Evolutionary conservation across 2,888 invertebrate genomes (phyloP).

Genomic region (Alitta virens): DNA sequence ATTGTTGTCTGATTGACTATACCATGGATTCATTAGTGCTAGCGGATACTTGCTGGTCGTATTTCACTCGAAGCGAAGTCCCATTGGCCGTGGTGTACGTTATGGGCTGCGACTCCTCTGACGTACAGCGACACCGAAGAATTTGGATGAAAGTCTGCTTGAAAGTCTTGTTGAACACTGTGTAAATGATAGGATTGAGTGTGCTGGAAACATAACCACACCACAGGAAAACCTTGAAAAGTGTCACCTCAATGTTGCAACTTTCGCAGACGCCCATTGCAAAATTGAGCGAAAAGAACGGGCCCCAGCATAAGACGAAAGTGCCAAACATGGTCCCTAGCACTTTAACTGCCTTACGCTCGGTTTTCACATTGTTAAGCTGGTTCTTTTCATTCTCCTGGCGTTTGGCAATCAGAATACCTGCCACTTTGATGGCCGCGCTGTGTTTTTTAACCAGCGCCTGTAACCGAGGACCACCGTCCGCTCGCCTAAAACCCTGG

Average conservation of each 20-base stretch:
- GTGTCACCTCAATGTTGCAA: conserved; percentile 64
- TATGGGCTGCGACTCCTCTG: neutral
- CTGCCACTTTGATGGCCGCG: conserved; percentile 47
- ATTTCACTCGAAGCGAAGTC: conserved; percentile 6
- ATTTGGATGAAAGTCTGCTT: conserved; percentile 51
- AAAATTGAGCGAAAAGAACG: conserved; percentile 61
- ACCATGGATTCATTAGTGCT: conserved; percentile 13
- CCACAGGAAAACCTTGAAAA: conserved; percentile 54
- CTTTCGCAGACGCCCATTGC: conserved; percentile 76
- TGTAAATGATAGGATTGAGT: conserved; percentile 57
- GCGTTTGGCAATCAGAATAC: conserved; percentile 41
- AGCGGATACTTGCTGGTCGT: conserved; percentile 5
- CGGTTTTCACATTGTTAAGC: conserved; percentile 68
- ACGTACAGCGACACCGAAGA: conserved; percentile 39
- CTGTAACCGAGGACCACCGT: conserved; percentile 24
- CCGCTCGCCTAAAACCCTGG: too few species aligned
- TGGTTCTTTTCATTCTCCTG: conserved; percentile 33
- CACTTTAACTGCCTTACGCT: conserved; percentile 93
- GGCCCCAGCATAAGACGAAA: conserved; percentile 56
- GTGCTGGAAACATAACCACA: conserved; percentile 54
- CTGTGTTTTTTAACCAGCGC: conserved; percentile 46
- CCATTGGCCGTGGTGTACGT: conserved; percentile 5
- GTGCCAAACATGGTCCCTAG: conserved; percentile 55
- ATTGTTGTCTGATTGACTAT: too few species aligned
- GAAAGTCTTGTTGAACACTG: conserved; percentile 56